Evolutionary conservation across 2,888 invertebrate species (phyloP).

Genomic region (Megamerina dolium): DNA sequence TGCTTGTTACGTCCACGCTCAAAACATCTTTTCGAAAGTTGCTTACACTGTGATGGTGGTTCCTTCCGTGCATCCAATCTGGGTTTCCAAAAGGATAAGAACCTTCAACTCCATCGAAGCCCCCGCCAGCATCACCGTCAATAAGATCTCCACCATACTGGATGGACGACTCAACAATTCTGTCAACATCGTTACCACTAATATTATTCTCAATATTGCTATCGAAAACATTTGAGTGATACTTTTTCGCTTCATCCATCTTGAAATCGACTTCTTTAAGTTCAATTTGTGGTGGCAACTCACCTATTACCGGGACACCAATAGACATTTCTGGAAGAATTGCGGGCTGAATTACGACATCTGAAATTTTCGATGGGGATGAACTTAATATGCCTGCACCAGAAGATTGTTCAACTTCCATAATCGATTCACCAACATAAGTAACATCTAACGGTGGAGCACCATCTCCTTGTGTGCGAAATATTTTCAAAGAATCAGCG

Average conservation of each 20-base stretch:
- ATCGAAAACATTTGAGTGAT: conserved; percentile 23
- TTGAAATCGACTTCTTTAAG: conserved; percentile 48
- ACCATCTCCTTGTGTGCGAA: conserved; percentile 25
- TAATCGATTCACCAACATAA: conserved; percentile 49
- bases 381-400: conserved; percentile 12
- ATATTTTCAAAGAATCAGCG: conserved; percentile 42
- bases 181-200: conserved; percentile 24
- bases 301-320: conserved; percentile 49
- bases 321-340: conserved; percentile 47
- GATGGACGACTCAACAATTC: conserved; percentile 40
- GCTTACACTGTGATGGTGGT: conserved; percentile 32
- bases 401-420: conserved; percentile 45
- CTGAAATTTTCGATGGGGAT: conserved; percentile 25
- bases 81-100: conserved; percentile 47
- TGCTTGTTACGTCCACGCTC: conserved; percentile 32
- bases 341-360: conserved; percentile 48
- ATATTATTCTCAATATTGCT: conserved; percentile 25
- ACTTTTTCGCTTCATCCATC: conserved; percentile 34
- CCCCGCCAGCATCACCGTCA: conserved; percentile 39
- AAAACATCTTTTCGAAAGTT: conserved; percentile 45
- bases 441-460: conserved; percentile 45
- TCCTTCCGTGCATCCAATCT: conserved; percentile 17
- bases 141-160: conserved; percentile 48
- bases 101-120: conserved; percentile 44
- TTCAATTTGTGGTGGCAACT: conserved; percentile 49